These are phyloP conservation scores for Cossypha heuglini DNA, from an alignment of 2,797 vertebrate genomes.

Conservation along the genomic window DNA sequence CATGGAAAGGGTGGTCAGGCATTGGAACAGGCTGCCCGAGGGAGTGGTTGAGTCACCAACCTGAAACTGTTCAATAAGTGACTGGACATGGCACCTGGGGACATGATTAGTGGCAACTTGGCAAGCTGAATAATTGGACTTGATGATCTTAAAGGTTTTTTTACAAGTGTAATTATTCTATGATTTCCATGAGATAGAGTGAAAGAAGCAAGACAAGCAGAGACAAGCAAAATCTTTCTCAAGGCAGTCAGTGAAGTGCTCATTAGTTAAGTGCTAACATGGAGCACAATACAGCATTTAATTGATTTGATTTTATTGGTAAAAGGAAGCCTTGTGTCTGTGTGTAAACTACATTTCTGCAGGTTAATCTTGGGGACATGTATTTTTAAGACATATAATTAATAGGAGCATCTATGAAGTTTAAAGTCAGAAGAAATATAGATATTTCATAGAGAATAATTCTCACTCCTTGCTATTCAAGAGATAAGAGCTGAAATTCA, in stretches of 20 bases:
- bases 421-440: conserved; percentile 18
- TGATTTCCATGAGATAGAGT: not conserved
- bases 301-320: not conserved
- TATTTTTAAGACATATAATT: not conserved
- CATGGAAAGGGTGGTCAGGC: not conserved
- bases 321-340: not conserved
- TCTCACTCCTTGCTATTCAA: not conserved
- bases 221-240: not conserved
- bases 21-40: not conserved
- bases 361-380: not conserved
- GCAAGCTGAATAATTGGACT: not conserved
- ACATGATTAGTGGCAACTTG: too few species aligned
- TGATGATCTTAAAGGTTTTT: not conserved
- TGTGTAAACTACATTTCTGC: not conserved
- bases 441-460: not conserved
- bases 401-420: not conserved
- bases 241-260: not conserved
- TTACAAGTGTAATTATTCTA: too few species aligned
- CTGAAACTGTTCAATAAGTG: not conserved
- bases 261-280: not conserved
- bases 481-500: conserved; percentile 22
- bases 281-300: not conserved
- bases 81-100: not conserved
- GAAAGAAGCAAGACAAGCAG: not conserved
- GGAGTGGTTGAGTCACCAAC: not conserved